These are phyloP conservation scores for Drosophila pseudotalamancana DNA, from an alignment of 2,888 invertebrate genomes.

Conservation along the genomic window DNA sequence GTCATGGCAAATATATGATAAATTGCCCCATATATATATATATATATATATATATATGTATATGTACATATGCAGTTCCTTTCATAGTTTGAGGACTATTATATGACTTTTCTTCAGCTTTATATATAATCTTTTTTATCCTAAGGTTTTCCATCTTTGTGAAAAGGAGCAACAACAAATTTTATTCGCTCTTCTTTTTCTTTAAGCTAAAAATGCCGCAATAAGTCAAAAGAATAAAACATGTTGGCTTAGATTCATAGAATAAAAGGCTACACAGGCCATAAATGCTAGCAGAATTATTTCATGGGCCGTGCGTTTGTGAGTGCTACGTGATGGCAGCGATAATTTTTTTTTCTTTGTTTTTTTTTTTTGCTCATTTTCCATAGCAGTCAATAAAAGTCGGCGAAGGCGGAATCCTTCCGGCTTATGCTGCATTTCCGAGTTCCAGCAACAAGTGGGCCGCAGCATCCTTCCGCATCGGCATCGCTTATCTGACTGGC, in stretches of 20 bases:
- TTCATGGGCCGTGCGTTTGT: constrained; percentile 33
- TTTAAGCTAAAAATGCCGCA: not conserved
- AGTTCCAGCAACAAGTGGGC: constrained; percentile 62
- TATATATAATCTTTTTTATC: too few relatives aligned
- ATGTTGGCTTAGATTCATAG: not conserved
- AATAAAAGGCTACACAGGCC: constrained; percentile 14
- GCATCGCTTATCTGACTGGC: constrained; percentile 52
- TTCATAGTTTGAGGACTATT: too few relatives aligned
- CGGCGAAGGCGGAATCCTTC: not conserved
- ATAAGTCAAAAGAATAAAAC: not conserved
- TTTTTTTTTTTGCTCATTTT: too few relatives aligned
- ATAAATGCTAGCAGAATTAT: constrained; percentile 37
- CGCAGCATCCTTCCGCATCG: constrained; percentile 50
- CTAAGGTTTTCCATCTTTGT: too few relatives aligned
- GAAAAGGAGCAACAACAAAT: too few relatives aligned
- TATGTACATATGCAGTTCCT: too few relatives aligned
- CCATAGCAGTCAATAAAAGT: constrained; percentile 4
- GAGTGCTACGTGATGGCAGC: constrained; percentile 49
- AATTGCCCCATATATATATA: too few relatives aligned
- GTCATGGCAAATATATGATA: too few relatives aligned
- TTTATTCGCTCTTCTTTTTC: not conserved
- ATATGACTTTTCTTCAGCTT: too few relatives aligned
- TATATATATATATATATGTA: too few relatives aligned
- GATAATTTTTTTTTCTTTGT: constrained; percentile 58
- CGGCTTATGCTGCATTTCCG: not conserved